phyloP scores from a whole-genome alignment of 2,113 vertebrate species.

The Saguinus imperator region DNA sequence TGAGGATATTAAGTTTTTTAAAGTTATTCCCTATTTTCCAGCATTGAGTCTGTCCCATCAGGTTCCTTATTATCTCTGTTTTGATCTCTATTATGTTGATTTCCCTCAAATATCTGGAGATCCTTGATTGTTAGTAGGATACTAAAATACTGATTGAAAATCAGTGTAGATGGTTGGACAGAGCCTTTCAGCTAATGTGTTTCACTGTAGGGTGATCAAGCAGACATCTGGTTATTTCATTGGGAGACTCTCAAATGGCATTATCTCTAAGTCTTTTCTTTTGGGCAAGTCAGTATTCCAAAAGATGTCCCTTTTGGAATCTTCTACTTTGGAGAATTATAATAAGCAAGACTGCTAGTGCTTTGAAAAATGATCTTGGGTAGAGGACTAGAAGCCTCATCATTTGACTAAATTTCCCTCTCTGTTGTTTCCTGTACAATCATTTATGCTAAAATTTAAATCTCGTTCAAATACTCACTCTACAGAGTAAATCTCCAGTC shows the following conservation, averaged over 20 bases:
- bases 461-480: neutral
- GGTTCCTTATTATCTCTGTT: neutral
- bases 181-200: neutral
- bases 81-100: neutral
- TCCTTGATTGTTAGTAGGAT: neutral
- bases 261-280: neutral
- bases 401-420: neutral
- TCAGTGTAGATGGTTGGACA: neutral
- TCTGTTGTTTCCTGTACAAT: neutral
- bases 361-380: neutral
- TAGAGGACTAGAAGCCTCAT: neutral
- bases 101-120: neutral
- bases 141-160: conserved; percentile 17
- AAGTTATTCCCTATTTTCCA: neutral
- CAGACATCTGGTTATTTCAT: neutral
- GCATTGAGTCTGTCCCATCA: neutral
- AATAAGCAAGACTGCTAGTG: neutral
- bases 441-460: neutral
- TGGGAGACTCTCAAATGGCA: neutral
- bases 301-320: neutral
- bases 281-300: neutral
- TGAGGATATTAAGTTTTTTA: neutral
- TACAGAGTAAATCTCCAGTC: neutral
- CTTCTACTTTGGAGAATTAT: neutral
- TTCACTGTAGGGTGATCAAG: neutral